Percentiles rank a stretch among this genome's conserved stretches.
Conservation (phyloP, 2,888 invertebrate genomes). For the Encarsia formosa region DNA sequence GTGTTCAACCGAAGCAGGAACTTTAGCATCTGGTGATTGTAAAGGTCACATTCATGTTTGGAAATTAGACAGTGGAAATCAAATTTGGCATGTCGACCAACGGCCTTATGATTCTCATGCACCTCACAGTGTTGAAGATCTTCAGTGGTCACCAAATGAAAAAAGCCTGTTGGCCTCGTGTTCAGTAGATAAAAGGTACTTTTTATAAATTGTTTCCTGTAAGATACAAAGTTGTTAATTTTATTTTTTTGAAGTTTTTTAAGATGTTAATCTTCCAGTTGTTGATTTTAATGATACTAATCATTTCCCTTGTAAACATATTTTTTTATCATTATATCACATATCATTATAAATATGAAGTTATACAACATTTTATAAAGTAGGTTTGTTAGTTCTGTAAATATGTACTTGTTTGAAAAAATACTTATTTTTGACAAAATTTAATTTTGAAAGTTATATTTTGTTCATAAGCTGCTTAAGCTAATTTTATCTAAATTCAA, state of each 20-base stretch:
- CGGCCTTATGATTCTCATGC: slow-evolving; percentile 83
- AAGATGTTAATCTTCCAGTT: background rate
- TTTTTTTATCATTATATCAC: background rate
- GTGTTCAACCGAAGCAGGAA: slow-evolving; percentile 76
- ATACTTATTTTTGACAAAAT: too few species aligned
- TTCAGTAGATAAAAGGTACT: slow-evolving; percentile 74
- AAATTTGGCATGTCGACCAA: slow-evolving; percentile 83
- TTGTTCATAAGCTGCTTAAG: too few species aligned
- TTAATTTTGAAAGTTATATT: too few species aligned
- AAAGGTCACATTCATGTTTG: slow-evolving; percentile 90
- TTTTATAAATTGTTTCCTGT: slow-evolving; percentile 5
- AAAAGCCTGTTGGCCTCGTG: slow-evolving; percentile 82
- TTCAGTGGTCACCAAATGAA: slow-evolving; percentile 99
- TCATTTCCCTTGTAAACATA: too few species aligned
- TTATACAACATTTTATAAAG: background rate
- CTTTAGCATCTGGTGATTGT: slow-evolving; percentile 91
- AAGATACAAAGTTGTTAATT: background rate
- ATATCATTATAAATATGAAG: background rate
- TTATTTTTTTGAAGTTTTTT: background rate
- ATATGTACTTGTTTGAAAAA: too few species aligned
- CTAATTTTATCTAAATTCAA: too few species aligned
- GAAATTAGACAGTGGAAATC: slow-evolving; percentile 61
- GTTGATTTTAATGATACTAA: background rate
- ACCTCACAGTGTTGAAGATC: slow-evolving; percentile 87
- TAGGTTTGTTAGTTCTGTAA: too few species aligned